These are phyloP conservation scores for Notolepis coatsorum DNA, from an alignment of 2,797 vertebrate species.

Conservation along the genomic window DNA sequence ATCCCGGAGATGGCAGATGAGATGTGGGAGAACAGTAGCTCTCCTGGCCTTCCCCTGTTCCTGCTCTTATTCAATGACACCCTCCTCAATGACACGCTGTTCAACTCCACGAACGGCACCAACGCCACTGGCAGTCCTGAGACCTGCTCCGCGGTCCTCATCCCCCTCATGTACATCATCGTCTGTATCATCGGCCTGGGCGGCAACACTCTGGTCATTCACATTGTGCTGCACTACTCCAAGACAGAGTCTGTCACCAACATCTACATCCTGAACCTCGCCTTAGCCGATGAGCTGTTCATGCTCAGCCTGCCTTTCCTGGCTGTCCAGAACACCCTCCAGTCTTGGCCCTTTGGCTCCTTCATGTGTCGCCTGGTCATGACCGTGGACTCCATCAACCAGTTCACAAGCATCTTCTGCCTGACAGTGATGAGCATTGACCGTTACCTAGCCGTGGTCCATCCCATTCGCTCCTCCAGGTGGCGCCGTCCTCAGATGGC, in stretches of 20 bases:
- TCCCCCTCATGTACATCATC: constrained; percentile 88
- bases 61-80: constrained; percentile 70
- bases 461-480: constrained; percentile 91
- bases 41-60: constrained; percentile 33
- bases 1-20: constrained; percentile 50
- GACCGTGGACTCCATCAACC: constrained; percentile 95
- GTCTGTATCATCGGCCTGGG: constrained; percentile 91
- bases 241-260: constrained; percentile 98
- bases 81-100: constrained; percentile 63
- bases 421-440: constrained; percentile 97
- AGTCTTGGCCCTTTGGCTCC: constrained; percentile 94
- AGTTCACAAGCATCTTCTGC: constrained; percentile 98
- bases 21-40: constrained; percentile 71
- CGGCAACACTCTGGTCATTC: constrained; percentile 94
- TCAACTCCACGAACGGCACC: constrained; percentile 63
- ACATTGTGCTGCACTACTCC: constrained; percentile 93
- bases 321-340: constrained; percentile 93
- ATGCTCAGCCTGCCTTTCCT: constrained; percentile 96
- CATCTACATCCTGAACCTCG: constrained; percentile 97
- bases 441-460: constrained; percentile 94
- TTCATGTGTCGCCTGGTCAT: constrained; percentile 93
- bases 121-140: constrained; percentile 5
- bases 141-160: constrained; percentile 67
- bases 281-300: constrained; percentile 94
- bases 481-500: constrained; percentile 94